A percentile compares a stretch with the other conserved stretches of the same genome.
phyloP scores from a whole-genome alignment of 2,113 vertebrate species.

The Bostrychus sinensis region DNA sequence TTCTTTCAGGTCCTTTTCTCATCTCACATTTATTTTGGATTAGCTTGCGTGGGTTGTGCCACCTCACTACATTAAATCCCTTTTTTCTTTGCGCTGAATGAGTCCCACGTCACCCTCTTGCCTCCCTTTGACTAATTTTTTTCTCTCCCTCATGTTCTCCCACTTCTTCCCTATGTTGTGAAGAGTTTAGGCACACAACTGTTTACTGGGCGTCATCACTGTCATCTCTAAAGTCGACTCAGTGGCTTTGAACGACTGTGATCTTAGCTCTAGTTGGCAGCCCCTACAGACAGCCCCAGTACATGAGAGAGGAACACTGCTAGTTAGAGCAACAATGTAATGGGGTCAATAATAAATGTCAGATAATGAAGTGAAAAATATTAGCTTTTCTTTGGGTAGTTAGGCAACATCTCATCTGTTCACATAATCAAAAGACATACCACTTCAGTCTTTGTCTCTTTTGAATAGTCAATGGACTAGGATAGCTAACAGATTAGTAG shows the following conservation, averaged over 20 bases:
- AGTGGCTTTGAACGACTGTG: slow-evolving; percentile 82
- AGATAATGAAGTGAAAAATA: slow-evolving; percentile 39
- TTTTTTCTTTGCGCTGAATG: slow-evolving; percentile 22
- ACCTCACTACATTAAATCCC: slow-evolving; percentile 27
- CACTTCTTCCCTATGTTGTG: slow-evolving; percentile 34
- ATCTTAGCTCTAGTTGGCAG: slow-evolving; percentile 51
- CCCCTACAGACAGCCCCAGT: slow-evolving; percentile 55
- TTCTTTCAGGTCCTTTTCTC: slow-evolving; percentile 43
- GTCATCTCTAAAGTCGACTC: slow-evolving; percentile 82
- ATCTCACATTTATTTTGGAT: slow-evolving; percentile 49
- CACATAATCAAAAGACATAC: slow-evolving; percentile 64
- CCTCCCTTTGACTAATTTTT: background rate
- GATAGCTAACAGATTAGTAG: slow-evolving; percentile 71
- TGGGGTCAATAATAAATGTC: slow-evolving; percentile 59
- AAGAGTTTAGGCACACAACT: slow-evolving; percentile 51
- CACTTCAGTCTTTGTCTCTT: slow-evolving; percentile 55
- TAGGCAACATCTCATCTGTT: slow-evolving; percentile 21
- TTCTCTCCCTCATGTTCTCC: slow-evolving; percentile 11
- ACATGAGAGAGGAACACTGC: slow-evolving; percentile 36
- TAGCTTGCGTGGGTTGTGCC: slow-evolving; percentile 33
- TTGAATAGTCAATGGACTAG: slow-evolving; percentile 46
- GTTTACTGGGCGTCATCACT: slow-evolving; percentile 68
- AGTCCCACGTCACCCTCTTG: slow-evolving; percentile 22
- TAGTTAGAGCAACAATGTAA: slow-evolving; percentile 51
- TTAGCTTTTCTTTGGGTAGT: slow-evolving; percentile 41